These are phyloP conservation scores for Crossaster papposus DNA, from an alignment of 53 echinoderm and acorn worm species.

Conservation along the genomic window DNA sequence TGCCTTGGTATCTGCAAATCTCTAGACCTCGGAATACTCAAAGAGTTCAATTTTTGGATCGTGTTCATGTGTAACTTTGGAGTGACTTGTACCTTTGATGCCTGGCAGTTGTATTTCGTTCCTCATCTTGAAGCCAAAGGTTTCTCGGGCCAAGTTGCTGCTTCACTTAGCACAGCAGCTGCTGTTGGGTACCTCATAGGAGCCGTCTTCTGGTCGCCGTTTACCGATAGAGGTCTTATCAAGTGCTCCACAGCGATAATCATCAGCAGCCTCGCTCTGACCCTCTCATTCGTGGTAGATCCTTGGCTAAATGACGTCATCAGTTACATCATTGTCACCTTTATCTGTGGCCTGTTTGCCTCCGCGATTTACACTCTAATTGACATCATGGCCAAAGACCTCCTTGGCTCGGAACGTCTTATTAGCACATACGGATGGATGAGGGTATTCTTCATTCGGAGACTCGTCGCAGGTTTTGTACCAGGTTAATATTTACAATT, in stretches of 20 bases:
- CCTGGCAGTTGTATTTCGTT: slow-evolving; percentile 5
- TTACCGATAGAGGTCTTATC: background rate
- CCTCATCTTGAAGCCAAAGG: background rate
- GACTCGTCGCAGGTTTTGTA: background rate
- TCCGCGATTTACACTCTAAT: background rate
- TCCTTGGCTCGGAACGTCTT: background rate
- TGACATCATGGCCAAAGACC: background rate
- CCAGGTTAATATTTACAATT: background rate
- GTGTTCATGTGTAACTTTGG: background rate
- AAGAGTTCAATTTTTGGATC: slow-evolving; percentile 6
- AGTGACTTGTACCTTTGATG: background rate
- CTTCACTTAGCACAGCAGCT: background rate
- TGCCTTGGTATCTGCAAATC: background rate
- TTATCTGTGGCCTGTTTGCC: background rate
- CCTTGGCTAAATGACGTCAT: background rate
- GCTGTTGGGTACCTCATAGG: background rate
- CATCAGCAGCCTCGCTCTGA: background rate
- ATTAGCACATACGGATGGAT: background rate
- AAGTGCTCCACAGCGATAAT: background rate
- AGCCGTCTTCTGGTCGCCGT: background rate
- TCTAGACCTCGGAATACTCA: background rate
- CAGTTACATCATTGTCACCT: background rate
- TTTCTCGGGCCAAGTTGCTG: background rate
- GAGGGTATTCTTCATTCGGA: background rate
- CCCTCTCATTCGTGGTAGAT: background rate